These are phyloP conservation scores for Stratiolaelaps scimitus DNA, from an alignment of 1,140 invertebrate species.

Conservation along the genomic window DNA sequence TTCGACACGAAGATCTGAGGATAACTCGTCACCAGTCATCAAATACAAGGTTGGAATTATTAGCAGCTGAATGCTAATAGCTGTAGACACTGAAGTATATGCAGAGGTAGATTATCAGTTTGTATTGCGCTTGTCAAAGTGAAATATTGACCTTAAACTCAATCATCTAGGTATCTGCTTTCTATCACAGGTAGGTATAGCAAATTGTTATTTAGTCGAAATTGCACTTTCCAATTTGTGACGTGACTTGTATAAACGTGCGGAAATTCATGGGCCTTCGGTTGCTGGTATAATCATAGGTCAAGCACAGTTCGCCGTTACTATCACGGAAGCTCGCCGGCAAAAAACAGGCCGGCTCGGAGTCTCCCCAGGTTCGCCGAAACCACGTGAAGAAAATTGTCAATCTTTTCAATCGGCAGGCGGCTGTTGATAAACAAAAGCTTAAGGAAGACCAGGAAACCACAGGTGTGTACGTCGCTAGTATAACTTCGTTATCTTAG, in stretches of 20 bases:
- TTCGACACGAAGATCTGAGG: conserved; percentile 1
- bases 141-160: conserved; percentile 5
- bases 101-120: too few relatives aligned
- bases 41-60: conserved; percentile 12
- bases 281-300: neutral
- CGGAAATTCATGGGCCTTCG: too few relatives aligned
- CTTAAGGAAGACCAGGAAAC: conserved; percentile 23
- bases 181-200: neutral
- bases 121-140: neutral
- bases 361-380: neutral
- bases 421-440: conserved; percentile 19
- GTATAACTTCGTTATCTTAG: too few relatives aligned
- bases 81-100: too few relatives aligned
- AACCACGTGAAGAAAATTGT: conserved; percentile 25
- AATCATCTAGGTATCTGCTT: neutral
- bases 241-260: too few relatives aligned
- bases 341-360: conserved; percentile 18
- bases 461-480: neutral
- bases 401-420: conserved; percentile 21
- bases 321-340: neutral
- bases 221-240: too few relatives aligned
- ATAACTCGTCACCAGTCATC: neutral
- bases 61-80: too few relatives aligned
- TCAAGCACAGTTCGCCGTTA: conserved; percentile 15
- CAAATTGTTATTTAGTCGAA: too few relatives aligned